Evolutionary conservation across 1,140 invertebrate species (phyloP).

Genomic region (Hylyphantes graminicola): DNA sequence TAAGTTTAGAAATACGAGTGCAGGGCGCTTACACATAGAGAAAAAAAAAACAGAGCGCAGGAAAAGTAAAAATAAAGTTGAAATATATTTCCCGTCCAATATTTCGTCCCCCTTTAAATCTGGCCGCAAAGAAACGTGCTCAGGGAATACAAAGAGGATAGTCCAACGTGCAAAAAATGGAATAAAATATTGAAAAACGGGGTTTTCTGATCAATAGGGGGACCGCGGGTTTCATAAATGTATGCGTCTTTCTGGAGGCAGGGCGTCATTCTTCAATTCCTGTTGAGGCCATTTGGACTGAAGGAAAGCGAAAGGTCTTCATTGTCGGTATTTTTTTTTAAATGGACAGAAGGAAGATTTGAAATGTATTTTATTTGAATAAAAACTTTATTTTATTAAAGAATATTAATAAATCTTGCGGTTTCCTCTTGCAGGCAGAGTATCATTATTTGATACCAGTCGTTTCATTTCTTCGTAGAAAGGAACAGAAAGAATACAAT

Average conservation of each 20-base stretch:
- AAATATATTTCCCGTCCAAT: slow-evolving; percentile 23
- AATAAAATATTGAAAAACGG: slow-evolving; percentile 53
- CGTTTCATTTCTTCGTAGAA: too few relatives aligned
- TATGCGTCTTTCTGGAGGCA: slow-evolving; percentile 28
- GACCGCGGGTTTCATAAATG: slow-evolving; percentile 37
- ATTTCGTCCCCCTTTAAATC: slow-evolving; percentile 37
- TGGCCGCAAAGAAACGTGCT: slow-evolving; percentile 40
- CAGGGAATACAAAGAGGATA: slow-evolving; percentile 36
- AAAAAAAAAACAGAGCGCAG: background rate
- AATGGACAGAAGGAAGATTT: background rate
- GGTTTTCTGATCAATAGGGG: slow-evolving; percentile 35
- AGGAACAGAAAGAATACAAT: too few relatives aligned
- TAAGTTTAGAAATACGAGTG: slow-evolving; percentile 4
- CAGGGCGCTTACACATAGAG: slow-evolving; percentile 1
- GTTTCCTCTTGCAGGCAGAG: too few relatives aligned
- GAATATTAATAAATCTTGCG: too few relatives aligned
- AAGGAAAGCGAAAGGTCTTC: background rate
- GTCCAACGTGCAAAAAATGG: slow-evolving; percentile 52
- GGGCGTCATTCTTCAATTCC: slow-evolving; percentile 30
- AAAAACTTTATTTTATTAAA: background rate
- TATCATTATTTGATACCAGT: too few relatives aligned
- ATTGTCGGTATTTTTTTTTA: too few relatives aligned
- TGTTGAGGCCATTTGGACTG: slow-evolving; percentile 7
- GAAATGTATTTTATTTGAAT: background rate
- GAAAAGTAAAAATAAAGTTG: slow-evolving; percentile 1